Evolutionary conservation across 2,113 vertebrate genomes (phyloP).

Genomic region (Lontra canadensis): DNA sequence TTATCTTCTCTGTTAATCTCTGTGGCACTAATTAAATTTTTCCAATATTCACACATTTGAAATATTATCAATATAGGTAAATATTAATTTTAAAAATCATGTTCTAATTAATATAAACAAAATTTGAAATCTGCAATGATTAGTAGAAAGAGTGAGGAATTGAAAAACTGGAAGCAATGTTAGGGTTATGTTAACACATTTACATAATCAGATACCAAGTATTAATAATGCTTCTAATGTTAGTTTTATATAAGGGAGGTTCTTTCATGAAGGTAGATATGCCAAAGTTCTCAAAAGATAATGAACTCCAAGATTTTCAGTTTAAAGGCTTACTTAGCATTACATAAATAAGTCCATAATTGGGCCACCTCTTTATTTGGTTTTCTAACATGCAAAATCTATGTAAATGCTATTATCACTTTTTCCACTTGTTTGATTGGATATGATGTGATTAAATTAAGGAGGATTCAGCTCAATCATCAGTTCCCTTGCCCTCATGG

Average conservation of each 20-base stretch:
- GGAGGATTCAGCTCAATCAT: background rate
- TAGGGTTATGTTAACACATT: background rate
- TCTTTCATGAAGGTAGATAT: background rate
- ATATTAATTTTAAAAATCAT: background rate
- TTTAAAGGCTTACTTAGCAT: background rate
- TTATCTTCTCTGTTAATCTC: background rate
- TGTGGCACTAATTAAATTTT: background rate
- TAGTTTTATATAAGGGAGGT: background rate
- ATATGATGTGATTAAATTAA: background rate
- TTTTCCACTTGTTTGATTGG: background rate
- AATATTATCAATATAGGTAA: background rate
- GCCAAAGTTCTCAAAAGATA: background rate
- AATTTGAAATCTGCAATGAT: background rate
- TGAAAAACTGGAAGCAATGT: background rate
- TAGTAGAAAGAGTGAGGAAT: background rate
- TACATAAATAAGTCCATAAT: background rate
- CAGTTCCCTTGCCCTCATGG: background rate
- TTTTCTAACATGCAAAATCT: constrained; percentile 10
- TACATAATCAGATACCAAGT: background rate
- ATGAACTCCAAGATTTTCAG: background rate
- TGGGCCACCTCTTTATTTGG: background rate
- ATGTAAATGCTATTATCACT: background rate
- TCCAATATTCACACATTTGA: background rate
- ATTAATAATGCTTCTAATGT: background rate
- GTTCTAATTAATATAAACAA: background rate